Evolutionary conservation across 2,888 invertebrate genomes (phyloP).

Genomic region (Frankliniella intonsa): DNA sequence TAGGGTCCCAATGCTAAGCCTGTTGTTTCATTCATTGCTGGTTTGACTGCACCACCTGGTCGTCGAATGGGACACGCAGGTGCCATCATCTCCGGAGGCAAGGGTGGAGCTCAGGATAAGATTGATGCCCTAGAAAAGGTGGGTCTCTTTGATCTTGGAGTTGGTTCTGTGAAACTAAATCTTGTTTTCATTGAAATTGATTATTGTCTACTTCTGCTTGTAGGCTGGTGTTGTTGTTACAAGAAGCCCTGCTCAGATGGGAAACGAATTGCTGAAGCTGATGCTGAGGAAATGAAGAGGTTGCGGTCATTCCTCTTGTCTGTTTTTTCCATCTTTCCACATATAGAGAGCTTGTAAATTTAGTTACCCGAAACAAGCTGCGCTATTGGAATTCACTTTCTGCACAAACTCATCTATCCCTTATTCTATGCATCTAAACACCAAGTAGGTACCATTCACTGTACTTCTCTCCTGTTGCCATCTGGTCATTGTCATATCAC

Average conservation of each 20-base stretch:
- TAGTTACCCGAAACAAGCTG: neutral
- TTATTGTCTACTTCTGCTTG: constrained; percentile 39
- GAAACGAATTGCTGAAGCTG: constrained; percentile 78
- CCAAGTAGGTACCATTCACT: neutral
- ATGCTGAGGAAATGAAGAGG: constrained; percentile 51
- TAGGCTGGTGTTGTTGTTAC: constrained; percentile 90
- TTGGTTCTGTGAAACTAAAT: constrained; percentile 28
- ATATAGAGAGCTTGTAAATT: neutral
- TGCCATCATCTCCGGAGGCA: constrained; percentile 97
- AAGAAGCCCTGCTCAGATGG: constrained; percentile 95
- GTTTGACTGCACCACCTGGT: constrained; percentile 95
- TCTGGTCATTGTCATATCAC: neutral
- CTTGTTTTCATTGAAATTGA: constrained; percentile 26
- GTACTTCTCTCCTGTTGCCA: neutral
- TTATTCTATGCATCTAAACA: neutral
- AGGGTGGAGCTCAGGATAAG: constrained; percentile 97
- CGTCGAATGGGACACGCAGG: constrained; percentile 99
- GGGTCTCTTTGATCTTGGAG: constrained; percentile 32
- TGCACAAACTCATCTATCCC: neutral
- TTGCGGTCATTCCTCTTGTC: neutral
- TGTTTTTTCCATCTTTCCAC: neutral
- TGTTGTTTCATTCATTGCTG: constrained; percentile 98
- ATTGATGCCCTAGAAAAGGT: constrained; percentile 86
- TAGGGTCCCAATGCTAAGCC: constrained; percentile 89
- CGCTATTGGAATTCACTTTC: neutral